A percentile compares a stretch with the other conserved stretches of the same genome.
Conservation (phyloP, 53 echinoderm and acorn worm species). For the Temnopleurus reevesii region DNA sequence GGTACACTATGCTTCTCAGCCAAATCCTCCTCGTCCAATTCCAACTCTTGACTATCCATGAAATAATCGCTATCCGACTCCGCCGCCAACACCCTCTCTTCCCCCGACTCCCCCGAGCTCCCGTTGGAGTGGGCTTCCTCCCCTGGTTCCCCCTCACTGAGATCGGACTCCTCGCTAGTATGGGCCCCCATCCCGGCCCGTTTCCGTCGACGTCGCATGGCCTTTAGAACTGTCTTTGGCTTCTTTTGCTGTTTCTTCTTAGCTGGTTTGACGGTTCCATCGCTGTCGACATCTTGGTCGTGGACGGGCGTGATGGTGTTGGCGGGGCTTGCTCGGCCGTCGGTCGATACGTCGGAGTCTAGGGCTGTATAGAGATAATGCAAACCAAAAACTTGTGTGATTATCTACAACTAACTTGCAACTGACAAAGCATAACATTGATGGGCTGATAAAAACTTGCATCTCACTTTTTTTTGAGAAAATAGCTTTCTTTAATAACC, state of each 20-base stretch:
- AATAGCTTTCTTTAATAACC: too few species aligned
- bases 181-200: constrained; percentile 15
- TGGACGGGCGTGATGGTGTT: constrained; percentile 86
- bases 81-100: constrained; percentile 66
- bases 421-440: too few species aligned
- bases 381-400: too few species aligned
- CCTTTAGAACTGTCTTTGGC: constrained; percentile 32
- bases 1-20: constrained; percentile 22
- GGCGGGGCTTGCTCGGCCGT: constrained; percentile 75
- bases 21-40: constrained; percentile 67
- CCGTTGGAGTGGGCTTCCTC: constrained; percentile 67
- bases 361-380: not conserved
- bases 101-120: constrained; percentile 70
- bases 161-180: constrained; percentile 84
- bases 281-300: constrained; percentile 79
- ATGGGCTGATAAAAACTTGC: too few species aligned
- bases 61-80: constrained; percentile 96
- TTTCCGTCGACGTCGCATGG: constrained; percentile 32
- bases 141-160: constrained; percentile 86
- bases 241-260: constrained; percentile 66
- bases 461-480: too few species aligned
- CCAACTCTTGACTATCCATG: constrained; percentile 86
- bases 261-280: constrained; percentile 77
- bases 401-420: too few species aligned
- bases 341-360: constrained; percentile 64